Conservation (phyloP, 53 echinoderm and acorn worm genomes). For the Patiria pectinifera region DNA sequence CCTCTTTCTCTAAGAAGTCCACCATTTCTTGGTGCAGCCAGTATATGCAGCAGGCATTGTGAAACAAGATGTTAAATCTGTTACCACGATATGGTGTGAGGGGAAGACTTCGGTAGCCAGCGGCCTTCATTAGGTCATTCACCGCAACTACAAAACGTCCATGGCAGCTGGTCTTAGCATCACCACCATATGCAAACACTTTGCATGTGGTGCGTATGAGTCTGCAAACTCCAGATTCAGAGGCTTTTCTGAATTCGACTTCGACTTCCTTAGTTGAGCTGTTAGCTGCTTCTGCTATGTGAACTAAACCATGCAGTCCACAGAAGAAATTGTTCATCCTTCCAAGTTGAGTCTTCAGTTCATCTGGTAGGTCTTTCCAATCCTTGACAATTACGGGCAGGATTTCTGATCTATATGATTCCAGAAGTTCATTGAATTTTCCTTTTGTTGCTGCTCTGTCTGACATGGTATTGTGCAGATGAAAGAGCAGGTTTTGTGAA, state of each 20-base stretch:
- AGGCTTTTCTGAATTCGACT: constrained; percentile 21
- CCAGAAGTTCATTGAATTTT: constrained; percentile 66
- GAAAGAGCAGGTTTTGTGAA: constrained; percentile 45
- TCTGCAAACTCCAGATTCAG: constrained; percentile 49
- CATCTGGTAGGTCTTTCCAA: constrained; percentile 41
- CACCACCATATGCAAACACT: constrained; percentile 64
- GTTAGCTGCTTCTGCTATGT: constrained; percentile 66
- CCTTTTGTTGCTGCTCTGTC: constrained; percentile 63
- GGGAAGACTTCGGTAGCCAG: constrained; percentile 56
- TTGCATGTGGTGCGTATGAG: constrained; percentile 65
- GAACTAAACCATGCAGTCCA: constrained; percentile 63
- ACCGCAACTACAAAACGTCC: constrained; percentile 32
- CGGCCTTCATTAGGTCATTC: constrained; percentile 2
- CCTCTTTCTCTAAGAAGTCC: constrained; percentile 19
- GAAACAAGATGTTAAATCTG: constrained; percentile 9
- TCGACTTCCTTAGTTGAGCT: constrained; percentile 50
- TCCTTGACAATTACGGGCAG: constrained; percentile 34
- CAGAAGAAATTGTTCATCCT: constrained; percentile 69
- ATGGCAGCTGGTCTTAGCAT: constrained; percentile 68
- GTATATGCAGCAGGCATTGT: neutral
- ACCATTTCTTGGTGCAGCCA: neutral
- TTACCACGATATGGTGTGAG: constrained; percentile 54
- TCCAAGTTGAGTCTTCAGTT: constrained; percentile 35
- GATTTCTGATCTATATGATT: constrained; percentile 56
- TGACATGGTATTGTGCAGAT: constrained; percentile 68